phyloP scores from a whole-genome alignment of 2,888 invertebrate genomes.

The Lycocerus yunnanus region DNA sequence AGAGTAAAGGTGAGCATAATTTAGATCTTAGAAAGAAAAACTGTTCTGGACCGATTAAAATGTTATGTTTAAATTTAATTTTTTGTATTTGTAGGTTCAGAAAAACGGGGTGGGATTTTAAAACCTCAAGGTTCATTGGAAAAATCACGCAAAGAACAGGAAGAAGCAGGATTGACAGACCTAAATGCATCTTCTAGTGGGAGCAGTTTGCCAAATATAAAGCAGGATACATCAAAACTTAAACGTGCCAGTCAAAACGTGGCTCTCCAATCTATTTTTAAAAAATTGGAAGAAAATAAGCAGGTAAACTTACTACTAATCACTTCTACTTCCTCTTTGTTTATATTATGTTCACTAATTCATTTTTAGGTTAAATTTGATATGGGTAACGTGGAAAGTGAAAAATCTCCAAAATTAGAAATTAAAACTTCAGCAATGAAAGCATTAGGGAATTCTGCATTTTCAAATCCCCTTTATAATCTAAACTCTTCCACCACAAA shows the following conservation, averaged over 20 bases:
- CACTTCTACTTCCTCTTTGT: background rate
- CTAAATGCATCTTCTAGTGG: constrained; percentile 1
- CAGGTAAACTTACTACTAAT: constrained; percentile 56
- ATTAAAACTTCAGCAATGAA: constrained; percentile 15
- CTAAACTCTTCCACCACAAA: constrained; percentile 20
- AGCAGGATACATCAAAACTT: constrained; percentile 40
- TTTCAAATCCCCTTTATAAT: constrained; percentile 33
- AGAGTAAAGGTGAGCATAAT: constrained; percentile 41
- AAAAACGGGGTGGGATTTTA: constrained; percentile 62
- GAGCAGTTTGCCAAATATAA: constrained; percentile 14
- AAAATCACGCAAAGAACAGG: constrained; percentile 67
- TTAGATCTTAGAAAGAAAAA: too few relatives aligned
- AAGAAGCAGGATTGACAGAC: constrained; percentile 37
- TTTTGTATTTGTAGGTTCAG: constrained; percentile 25
- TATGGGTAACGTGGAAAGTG: constrained; percentile 44
- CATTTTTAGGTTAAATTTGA: constrained; percentile 50
- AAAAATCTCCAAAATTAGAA: constrained; percentile 39
- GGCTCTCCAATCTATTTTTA: constrained; percentile 77
- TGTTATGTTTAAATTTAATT: too few relatives aligned
- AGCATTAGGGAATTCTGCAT: constrained; percentile 24
- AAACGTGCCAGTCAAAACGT: constrained; percentile 73
- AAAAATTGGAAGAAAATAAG: constrained; percentile 73
- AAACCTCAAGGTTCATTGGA: constrained; percentile 75
- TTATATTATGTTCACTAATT: background rate
- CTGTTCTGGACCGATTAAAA: too few relatives aligned